Evolutionary conservation across 2,888 invertebrate species (phyloP).

Genomic region (Marasmarcha lunaedactyla): DNA sequence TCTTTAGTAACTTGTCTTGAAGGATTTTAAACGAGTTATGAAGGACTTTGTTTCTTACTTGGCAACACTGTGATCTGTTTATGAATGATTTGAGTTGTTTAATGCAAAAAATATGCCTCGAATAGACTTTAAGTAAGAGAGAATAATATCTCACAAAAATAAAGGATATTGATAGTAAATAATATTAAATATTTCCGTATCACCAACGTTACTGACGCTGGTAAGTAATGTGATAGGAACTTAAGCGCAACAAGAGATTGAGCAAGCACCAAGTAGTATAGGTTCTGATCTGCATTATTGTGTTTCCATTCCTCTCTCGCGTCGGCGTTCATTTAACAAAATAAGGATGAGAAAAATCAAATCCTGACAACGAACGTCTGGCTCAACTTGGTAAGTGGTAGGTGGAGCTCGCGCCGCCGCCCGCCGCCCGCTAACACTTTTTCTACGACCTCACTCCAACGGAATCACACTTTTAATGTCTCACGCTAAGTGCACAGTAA

Average conservation of each 20-base stretch:
- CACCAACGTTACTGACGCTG: no score
- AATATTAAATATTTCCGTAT: no score
- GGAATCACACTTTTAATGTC: constrained; percentile 10
- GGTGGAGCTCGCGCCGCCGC: constrained; percentile 51
- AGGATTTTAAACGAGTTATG: no score
- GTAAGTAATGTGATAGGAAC: background rate
- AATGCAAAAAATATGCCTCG: no score
- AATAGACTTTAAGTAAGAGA: no score
- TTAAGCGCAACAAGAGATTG: constrained; percentile 1
- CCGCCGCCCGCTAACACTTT: constrained; percentile 18
- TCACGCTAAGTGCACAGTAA: constrained; percentile 24
- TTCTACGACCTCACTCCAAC: background rate
- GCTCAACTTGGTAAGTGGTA: constrained; percentile 96
- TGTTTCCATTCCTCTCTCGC: constrained; percentile 66
- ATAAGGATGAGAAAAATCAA: constrained; percentile 99
- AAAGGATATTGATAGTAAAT: no score
- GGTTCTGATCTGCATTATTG: constrained; percentile 46
- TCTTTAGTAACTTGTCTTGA: no score
- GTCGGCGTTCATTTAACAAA: constrained; percentile 73
- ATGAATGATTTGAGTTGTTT: no score
- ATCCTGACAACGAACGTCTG: constrained; percentile 98
- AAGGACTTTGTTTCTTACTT: no score
- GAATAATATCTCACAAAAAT: no score
- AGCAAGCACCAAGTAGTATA: constrained; percentile 10
- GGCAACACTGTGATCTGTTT: no score